Evolutionary conservation across 2,888 invertebrate genomes (phyloP), one percentile per base, ranked within the genome.

Genomic region (Margaritifera margaritifera): DNA sequence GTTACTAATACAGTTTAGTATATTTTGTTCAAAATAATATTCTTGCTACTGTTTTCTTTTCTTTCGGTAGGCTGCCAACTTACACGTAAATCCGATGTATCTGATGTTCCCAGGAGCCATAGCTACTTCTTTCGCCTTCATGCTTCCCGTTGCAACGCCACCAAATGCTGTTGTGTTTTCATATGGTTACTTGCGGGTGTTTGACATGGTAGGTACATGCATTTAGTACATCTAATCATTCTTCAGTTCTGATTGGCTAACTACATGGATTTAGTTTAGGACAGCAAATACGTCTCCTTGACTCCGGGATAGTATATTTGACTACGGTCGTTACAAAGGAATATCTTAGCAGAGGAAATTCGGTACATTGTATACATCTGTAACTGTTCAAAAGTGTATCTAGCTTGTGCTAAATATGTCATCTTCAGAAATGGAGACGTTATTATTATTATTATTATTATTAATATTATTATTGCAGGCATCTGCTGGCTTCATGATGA

Each of bases 81-180:
- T 95, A 65, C 89, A 92, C 82, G 92, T 95, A 69, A 95, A 97
- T 91, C 97, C 97, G 0, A 91, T 98, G 71, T 96, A 95, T 90
- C 92, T 97, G 89, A 96, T 97, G 94, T 92, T 97, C 82, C 97
- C 98, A 0, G 95, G 96, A 0, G 93, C 96, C 0, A 91, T 97
- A 51, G 94, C 96, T 6, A 95, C 96, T 88, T 96, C 96, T 63
- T 96, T 96, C 92, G 96, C 92, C 22, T 92, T 97, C 92, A 96
- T 96, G 92, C 92, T 98, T 89, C 98, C 97, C 0, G 97, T 97
- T 19, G 97, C 96, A 64, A 98, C 97, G 0, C 97, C 98, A 3
- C 97, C 97, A 31, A 98, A 98, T 90, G 97, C 97, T 5, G 95
- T 98, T 72, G 96, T 95, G 0, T 95, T 95, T 22, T 95, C 88